Base-by-base conservation (phyloP, 2,888 invertebrate genomes). In the Eucera pruinosa region DNA sequence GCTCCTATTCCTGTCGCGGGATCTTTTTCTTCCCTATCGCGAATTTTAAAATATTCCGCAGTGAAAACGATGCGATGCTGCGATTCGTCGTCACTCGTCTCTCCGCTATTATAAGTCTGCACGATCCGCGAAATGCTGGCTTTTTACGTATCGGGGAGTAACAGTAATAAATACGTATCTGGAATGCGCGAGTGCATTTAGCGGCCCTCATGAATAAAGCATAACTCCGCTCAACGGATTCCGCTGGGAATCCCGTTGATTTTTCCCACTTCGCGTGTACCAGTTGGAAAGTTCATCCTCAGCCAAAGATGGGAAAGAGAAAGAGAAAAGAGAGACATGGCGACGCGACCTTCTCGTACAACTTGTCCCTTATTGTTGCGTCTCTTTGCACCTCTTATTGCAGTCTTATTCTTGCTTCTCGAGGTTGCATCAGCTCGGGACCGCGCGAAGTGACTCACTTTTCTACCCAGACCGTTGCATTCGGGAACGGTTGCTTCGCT, bases 181-280 rank as follows among this genome's bases (percentile, higher is more conserved):
- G 64, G 70, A 58, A 74, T 80, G 80, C 78, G 80, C 78, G 78
- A 80, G 72, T 76, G 85, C 84, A 82, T 86, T 87, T 84, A 88
- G 81, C 81, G 75, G 70, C 13, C 52, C 81, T 86, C 83, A 87
- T 88, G 87, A 88, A 88, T 87, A 88, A 88, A 82, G 73, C 81
- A 86, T 84, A 80, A 74, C 71, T 54, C 33, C 54, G 54, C 50
- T 50, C 25, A 55, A 65, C 66, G 76, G 80, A 69, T 80, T 74
- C 77, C 76, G 61, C 15, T 47, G 71, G 73, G 77, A 61, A 65
- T 45, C 55, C 70, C 71, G 78, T 61, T 78, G 82, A 86, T 86
- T 87, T 87, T 86, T 86, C 86, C 80, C 76, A 61, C 76, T 73
- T 76, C 50, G 61, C 71, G 62, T 57, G 62, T 75, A 66, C 60